phyloP scores from a whole-genome alignment of 2,797 vertebrate species.

The Poeciliopsis paucimaculata region DNA sequence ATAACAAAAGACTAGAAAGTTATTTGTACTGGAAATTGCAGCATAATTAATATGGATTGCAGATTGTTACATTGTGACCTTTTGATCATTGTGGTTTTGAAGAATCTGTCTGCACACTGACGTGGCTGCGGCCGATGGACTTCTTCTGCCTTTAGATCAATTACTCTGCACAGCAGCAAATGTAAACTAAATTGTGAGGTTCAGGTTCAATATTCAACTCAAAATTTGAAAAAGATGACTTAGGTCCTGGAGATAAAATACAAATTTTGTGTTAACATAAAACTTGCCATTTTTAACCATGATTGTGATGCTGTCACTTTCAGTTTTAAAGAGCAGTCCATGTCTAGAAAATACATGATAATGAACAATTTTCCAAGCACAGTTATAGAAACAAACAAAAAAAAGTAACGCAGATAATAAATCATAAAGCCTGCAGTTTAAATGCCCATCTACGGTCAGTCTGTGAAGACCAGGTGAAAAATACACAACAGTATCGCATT shows the following conservation, averaged over 20 bases:
- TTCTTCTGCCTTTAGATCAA: conserved; percentile 57
- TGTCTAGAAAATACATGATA: conserved; percentile 48
- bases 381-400: conserved; percentile 35
- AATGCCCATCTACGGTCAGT: conserved; percentile 54
- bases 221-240: conserved; percentile 39
- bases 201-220: conserved; percentile 44
- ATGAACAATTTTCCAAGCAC: conserved; percentile 49
- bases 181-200: conserved; percentile 49
- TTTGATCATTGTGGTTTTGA: conserved; percentile 35
- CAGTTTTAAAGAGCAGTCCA: conserved; percentile 48
- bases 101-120: conserved; percentile 49
- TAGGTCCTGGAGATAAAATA: conserved; percentile 28
- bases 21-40: conserved; percentile 26
- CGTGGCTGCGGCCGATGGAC: conserved; percentile 57
- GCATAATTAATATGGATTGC: conserved; percentile 43
- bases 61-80: conserved; percentile 35
- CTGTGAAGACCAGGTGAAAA: conserved; percentile 68
- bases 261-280: conserved; percentile 32
- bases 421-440: conserved; percentile 48
- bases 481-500: conserved; percentile 73
- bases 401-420: conserved; percentile 57
- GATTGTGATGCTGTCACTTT: conserved; percentile 40
- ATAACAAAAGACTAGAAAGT: conserved; percentile 1
- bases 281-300: conserved; percentile 35
- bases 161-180: conserved; percentile 48